Percentiles rank a stretch among this genome's conserved stretches.
These are phyloP conservation scores for Siniperca undulata DNA, from an alignment of 2,797 vertebrate species.

Conservation along the genomic window DNA sequence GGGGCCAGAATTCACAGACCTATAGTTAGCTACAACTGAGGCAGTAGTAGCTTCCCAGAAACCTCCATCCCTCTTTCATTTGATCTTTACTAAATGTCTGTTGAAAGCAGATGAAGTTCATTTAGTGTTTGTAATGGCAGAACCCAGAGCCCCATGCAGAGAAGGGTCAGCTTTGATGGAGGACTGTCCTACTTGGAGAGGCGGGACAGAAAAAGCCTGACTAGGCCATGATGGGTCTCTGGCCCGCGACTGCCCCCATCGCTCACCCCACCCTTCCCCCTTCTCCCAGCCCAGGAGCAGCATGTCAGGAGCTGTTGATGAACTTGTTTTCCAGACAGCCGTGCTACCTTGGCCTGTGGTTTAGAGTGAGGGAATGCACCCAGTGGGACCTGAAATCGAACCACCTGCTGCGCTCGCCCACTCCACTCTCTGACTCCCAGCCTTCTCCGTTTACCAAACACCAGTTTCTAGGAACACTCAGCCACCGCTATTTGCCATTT, in stretches of 20 bases:
- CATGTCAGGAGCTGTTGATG: conserved; percentile 75
- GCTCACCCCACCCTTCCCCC: conserved; percentile 40
- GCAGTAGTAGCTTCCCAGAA: conserved; percentile 27
- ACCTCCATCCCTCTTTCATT: conserved; percentile 10
- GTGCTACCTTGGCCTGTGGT: conserved; percentile 70
- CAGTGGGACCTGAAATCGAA: conserved; percentile 78
- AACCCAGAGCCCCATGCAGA: conserved; percentile 35
- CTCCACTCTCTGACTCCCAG: conserved; percentile 73
- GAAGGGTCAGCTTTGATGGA: conserved; percentile 45
- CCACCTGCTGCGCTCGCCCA: conserved; percentile 80
- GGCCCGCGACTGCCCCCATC: conserved; percentile 34
- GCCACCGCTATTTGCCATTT: conserved; percentile 77
- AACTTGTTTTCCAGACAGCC: conserved; percentile 84
- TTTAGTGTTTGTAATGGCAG: conserved; percentile 52
- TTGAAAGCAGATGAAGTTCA: conserved; percentile 46
- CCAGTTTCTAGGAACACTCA: conserved; percentile 81
- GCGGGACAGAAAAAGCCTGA: conserved; percentile 31
- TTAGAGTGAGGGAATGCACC: conserved; percentile 76
- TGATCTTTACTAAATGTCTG: conserved; percentile 42
- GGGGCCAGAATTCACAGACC: conserved; percentile 15
- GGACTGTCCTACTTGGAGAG: conserved; percentile 31
- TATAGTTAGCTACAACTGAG: conserved; percentile 22
- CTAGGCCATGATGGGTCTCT: conserved; percentile 48
- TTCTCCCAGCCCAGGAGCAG: conserved; percentile 32
- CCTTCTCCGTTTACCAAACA: conserved; percentile 88